Conservation (phyloP, 2,113 vertebrate species). For the Lynx canadensis region DNA sequence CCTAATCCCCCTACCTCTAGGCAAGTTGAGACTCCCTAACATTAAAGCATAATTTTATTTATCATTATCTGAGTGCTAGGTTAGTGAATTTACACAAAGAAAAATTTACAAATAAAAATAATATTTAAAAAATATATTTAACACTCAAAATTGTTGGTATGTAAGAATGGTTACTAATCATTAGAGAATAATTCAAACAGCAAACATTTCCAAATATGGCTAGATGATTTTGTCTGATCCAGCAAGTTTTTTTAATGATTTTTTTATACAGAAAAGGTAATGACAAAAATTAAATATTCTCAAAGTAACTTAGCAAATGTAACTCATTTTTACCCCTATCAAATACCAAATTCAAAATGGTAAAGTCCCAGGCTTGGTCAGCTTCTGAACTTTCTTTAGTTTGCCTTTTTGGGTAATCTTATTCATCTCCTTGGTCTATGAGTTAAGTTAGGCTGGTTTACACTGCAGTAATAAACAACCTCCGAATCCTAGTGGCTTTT, state of each 20-base stretch:
- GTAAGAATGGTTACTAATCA: neutral
- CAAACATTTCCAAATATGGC: neutral
- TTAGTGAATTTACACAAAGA: neutral
- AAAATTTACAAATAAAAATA: neutral
- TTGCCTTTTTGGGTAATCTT: neutral
- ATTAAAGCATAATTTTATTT: neutral
- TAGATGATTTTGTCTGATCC: neutral
- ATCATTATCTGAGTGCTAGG: neutral
- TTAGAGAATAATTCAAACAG: neutral
- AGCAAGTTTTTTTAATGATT: neutral
- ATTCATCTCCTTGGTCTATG: neutral
- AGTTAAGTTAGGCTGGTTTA: neutral
- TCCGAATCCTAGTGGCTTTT: neutral
- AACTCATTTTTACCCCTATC: neutral
- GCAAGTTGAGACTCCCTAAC: neutral
- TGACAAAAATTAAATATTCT: neutral
- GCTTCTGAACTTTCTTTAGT: neutral
- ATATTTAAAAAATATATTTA: neutral
- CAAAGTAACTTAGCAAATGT: neutral
- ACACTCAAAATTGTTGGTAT: neutral
- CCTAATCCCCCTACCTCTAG: neutral
- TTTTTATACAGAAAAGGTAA: neutral
- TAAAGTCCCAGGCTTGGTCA: neutral
- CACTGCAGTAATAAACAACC: neutral
- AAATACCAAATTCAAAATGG: neutral